A percentile compares a stretch with the other conserved stretches of the same genome.
Conservation (phyloP, 2,797 vertebrate genomes). For the Kryptolebias ocellatus region DNA sequence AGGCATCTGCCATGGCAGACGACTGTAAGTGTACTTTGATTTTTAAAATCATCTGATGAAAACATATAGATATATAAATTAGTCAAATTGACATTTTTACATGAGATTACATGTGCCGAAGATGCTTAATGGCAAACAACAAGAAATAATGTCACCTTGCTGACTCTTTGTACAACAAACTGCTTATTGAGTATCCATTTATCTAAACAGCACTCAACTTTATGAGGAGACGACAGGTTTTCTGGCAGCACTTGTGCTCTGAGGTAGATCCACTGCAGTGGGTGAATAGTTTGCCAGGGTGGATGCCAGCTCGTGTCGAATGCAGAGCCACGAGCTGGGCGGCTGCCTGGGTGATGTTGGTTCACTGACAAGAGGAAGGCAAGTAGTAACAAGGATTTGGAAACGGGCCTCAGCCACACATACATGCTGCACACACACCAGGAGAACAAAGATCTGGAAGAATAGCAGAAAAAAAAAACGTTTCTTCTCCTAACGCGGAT, state of each 20-base stretch:
- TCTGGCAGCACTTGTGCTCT: conserved; percentile 40
- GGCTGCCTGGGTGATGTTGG: conserved; percentile 53
- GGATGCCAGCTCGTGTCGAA: conserved; percentile 52
- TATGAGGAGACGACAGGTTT: conserved; percentile 40
- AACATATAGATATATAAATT: too few relatives aligned
- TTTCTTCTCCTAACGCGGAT: too few relatives aligned
- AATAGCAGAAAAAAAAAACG: conserved; percentile 21
- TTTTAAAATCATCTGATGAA: too few relatives aligned
- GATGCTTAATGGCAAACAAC: background rate
- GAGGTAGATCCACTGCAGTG: conserved; percentile 36
- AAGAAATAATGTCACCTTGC: background rate
- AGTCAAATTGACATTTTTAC: background rate
- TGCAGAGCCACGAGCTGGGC: conserved; percentile 63
- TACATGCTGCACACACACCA: background rate
- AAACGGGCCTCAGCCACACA: conserved; percentile 39
- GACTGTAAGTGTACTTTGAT: too few relatives aligned
- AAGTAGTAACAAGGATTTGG: conserved; percentile 73
- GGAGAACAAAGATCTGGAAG: conserved; percentile 11
- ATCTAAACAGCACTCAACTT: conserved; percentile 32
- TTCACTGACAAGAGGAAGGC: conserved; percentile 58
- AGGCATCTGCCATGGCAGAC: too few relatives aligned
- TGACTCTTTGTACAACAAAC: background rate
- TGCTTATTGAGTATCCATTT: background rate
- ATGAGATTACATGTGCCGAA: too few relatives aligned
- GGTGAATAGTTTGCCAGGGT: conserved; percentile 41